Evolutionary conservation across 1,140 invertebrate species (phyloP).

Genomic region (Drosophila setifemur): DNA sequence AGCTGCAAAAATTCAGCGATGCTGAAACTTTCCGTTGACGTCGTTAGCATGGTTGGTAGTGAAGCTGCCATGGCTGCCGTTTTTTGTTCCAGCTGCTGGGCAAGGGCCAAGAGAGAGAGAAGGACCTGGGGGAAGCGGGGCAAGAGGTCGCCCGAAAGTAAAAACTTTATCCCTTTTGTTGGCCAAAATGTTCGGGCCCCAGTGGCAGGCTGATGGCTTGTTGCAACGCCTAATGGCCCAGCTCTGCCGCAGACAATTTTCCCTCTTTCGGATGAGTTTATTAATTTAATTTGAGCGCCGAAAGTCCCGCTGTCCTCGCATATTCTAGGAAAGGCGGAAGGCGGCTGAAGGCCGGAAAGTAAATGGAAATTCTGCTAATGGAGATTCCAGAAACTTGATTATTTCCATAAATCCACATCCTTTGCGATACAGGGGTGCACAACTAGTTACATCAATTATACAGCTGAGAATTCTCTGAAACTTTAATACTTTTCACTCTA

Average conservation of each 20-base stretch:
- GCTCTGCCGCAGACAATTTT: constrained; percentile 25
- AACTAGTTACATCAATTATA: neutral
- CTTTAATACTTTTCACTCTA: neutral
- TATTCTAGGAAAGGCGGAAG: neutral
- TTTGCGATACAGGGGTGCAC: neutral
- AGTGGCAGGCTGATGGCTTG: constrained; percentile 23
- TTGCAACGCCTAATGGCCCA: constrained; percentile 31
- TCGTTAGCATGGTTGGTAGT: constrained; percentile 36
- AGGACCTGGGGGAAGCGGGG: neutral
- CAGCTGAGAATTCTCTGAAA: neutral
- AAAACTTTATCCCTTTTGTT: constrained; percentile 24
- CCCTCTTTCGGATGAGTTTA: constrained; percentile 20
- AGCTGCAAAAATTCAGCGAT: constrained; percentile 63
- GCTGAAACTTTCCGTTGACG: constrained; percentile 62
- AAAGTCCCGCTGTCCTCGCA: neutral
- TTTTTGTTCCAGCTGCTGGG: constrained; percentile 1
- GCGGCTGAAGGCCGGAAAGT: neutral
- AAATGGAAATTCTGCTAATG: neutral
- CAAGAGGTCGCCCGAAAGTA: constrained; percentile 17
- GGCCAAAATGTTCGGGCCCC: constrained; percentile 23
- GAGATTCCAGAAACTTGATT: neutral
- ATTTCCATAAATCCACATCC: neutral
- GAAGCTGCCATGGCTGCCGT: neutral
- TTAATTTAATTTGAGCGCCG: constrained; percentile 24
- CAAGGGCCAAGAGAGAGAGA: neutral